Base-by-base conservation (phyloP, 2,888 invertebrate genomes). In the Agrotis exclamationis region DNA sequence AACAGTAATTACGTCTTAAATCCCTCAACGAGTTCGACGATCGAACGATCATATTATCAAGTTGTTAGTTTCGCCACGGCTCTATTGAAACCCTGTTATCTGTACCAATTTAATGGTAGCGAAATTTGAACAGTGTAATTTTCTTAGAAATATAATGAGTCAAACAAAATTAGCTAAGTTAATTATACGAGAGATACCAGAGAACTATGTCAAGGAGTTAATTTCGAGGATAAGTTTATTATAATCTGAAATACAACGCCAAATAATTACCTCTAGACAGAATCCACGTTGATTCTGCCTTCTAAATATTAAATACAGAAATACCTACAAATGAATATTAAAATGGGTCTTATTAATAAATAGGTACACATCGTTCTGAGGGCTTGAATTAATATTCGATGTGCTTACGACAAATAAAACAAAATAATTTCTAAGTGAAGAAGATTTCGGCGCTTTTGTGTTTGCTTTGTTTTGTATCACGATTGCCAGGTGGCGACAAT, bases 401-500 rank as follows among this genome's bases (percentile, higher is more conserved):
- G 86, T 85, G 86, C 79, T 85, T 81, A 82, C 85, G 79, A 87
- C 85, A 87, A 88, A 87, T 83, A 88, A 88, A 86, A 88, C 82
- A 80, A 82, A 87, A 87, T 75, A 73, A 80, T 87, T 86, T 88
- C 75, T 63, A 82, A 84, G 79, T 74, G 79, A 84, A 86, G 87
- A 90, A 82, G 87, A 87, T 88, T 88, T 88, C 76, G 85, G 72
- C 66, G 82, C 86, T 83, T 89, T 81, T 90, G 88, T 90, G 79
- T 85, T 80, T 75, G 74, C 85, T 83, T 85, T 85, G 90, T 90
- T 87, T 88, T 80, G 87, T 86, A 86, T 87, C 87, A 71, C 77
- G 85, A 88, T 86, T 86, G 86, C 88, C 92, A 93, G 92, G 90
- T 93, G 92, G 88, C 84, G 88, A 91, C 91, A 88, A 86, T 89